These are phyloP conservation scores for Phacellophora camtschatica DNA, from an alignment of 30 jellyfish, hydroid and myxozoan genomes.

Conservation along the genomic window DNA sequence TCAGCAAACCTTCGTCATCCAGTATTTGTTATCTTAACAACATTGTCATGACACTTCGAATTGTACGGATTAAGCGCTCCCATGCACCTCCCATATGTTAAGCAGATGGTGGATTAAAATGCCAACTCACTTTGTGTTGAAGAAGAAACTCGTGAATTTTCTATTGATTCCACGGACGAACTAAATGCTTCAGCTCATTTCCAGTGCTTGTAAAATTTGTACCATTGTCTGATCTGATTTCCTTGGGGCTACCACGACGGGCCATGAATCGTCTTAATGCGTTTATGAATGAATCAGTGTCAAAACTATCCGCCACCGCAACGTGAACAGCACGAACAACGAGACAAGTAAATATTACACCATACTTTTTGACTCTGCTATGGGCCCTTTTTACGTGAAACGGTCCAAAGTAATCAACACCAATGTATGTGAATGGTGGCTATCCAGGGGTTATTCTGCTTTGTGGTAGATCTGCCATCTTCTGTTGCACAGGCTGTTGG, in stretches of 20 bases:
- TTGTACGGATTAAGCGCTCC: slow-evolving; percentile 63
- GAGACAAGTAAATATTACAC: slow-evolving; percentile 52
- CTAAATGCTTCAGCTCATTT: slow-evolving; percentile 10
- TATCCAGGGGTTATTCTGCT: slow-evolving; percentile 53
- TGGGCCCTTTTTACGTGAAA: slow-evolving; percentile 49
- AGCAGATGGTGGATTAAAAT: slow-evolving; percentile 58
- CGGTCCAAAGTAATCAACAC: slow-evolving; percentile 70
- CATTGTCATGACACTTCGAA: slow-evolving; percentile 25
- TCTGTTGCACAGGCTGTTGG: not conserved
- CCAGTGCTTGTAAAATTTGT: slow-evolving; percentile 24
- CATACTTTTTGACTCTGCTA: slow-evolving; percentile 39
- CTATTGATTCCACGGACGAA: slow-evolving; percentile 38
- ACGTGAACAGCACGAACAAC: slow-evolving; percentile 58
- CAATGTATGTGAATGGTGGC: slow-evolving; percentile 64
- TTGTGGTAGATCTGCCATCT: slow-evolving; percentile 72
- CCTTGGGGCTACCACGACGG: slow-evolving; percentile 50
- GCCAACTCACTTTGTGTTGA: slow-evolving; percentile 37
- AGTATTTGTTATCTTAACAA: slow-evolving; percentile 9
- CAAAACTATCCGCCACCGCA: slow-evolving; percentile 32
- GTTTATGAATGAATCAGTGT: slow-evolving; percentile 47
- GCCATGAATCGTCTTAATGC: slow-evolving; percentile 48
- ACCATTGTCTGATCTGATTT: slow-evolving; percentile 27
- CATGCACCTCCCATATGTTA: slow-evolving; percentile 71
- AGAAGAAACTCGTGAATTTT: slow-evolving; percentile 6
- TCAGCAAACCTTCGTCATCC: slow-evolving; percentile 52